Base-by-base conservation (phyloP, 2,797 vertebrate species). In the Sitta carolinensis region DNA sequence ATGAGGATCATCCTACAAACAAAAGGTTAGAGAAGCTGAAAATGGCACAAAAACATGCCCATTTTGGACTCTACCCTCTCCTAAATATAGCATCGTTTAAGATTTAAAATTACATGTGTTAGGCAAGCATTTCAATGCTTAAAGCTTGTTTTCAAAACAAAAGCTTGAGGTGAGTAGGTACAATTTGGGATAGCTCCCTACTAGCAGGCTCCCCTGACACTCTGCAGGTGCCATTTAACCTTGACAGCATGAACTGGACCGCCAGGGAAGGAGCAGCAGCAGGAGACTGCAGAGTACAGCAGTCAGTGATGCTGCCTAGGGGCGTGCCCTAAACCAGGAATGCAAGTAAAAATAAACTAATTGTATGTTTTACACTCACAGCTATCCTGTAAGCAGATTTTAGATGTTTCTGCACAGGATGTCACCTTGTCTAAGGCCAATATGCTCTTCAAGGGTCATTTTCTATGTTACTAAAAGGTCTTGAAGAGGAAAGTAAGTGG, bases 1-100 rank as follows among this genome's bases (percentile, higher is more conserved):
- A 22, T 98, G 98, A 77, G 97, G 66, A 79, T 99, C 99, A 67
- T 99, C 99, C 99, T 99, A 85, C 13, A 77, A 95, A 58, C 4
- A 70, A 26, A 82, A 64, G 4, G 59, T 68, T 18, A 72, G 26
- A 94, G 12, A 96, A 89, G 43, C 13, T 48, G 73, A 64, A 86
- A 70, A 85, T 38, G 3, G 50, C 36, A 84, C 9, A 43, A 34
- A 34, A 79, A 62, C 0, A 0, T 34, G 26, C 6, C 13, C 11
- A 38, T 11, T 91, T 78, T 40, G 17, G 43, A 75, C 85, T 42
- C 19, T 30, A 48, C 26, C 36, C 34, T 51, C 47, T 68, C 50
- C 8, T 23, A 81, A 91, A 32, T 16, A 51, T 5, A 20, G 25
- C 1, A 38, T 21, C 5, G 72, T 22, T 47, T 74, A 47, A 76